Evolutionary conservation across 2,797 vertebrate species (phyloP).

Genomic region (Scolopax rusticola): DNA sequence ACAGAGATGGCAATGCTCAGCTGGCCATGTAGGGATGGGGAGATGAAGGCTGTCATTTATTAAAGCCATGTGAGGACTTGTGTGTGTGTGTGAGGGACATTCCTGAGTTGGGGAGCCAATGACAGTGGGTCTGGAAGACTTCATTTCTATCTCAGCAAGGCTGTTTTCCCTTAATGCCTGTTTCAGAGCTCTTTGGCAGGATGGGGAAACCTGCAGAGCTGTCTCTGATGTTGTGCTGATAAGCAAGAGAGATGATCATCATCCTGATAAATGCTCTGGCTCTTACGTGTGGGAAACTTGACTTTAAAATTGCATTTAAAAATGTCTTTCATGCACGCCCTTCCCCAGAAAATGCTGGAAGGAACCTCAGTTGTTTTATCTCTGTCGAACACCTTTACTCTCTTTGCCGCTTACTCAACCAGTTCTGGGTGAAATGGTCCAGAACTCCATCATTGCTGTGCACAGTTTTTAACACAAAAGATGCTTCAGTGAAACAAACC

Average conservation of each 20-base stretch:
- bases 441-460: not conserved
- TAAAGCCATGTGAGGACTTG: conserved; percentile 12
- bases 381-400: not conserved
- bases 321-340: not conserved
- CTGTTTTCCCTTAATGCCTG: conserved; percentile 9
- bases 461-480: not conserved
- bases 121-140: conserved; percentile 42
- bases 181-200: not conserved
- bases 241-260: not conserved
- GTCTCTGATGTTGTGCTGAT: not conserved
- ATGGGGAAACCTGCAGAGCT: not conserved
- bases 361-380: not conserved
- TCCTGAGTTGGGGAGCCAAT: conserved; percentile 14
- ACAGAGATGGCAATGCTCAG: not conserved
- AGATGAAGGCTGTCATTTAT: conserved; percentile 45
- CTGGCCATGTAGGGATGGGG: not conserved
- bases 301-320: not conserved
- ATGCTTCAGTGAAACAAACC: not conserved
- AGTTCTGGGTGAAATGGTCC: not conserved
- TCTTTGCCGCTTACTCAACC: not conserved
- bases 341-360: not conserved
- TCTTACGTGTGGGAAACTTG: not conserved
- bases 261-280: not conserved
- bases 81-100: not conserved
- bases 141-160: conserved; percentile 19